Evolutionary conservation across 2,888 invertebrate genomes (phyloP).

Genomic region (Anaspis maculata): DNA sequence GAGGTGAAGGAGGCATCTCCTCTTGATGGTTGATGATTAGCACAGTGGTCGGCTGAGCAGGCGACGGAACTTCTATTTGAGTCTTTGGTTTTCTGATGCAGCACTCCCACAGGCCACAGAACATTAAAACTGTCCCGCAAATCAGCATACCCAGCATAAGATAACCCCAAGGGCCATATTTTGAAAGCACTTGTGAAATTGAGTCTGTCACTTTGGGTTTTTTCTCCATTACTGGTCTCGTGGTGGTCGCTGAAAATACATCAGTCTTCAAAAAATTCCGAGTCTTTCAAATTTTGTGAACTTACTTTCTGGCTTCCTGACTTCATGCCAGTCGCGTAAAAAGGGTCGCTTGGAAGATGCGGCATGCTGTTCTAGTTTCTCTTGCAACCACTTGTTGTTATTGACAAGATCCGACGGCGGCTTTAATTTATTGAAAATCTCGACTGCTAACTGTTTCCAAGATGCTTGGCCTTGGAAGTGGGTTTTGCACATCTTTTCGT

Average conservation of each 20-base stretch:
- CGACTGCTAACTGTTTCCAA: slow-evolving; percentile 27
- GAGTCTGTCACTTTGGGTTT: slow-evolving; percentile 26
- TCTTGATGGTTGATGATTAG: slow-evolving; percentile 27
- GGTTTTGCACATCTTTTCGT: slow-evolving; percentile 30
- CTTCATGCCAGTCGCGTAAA: slow-evolving; percentile 19
- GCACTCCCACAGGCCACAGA: slow-evolving; percentile 60
- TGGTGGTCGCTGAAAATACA: slow-evolving; percentile 16
- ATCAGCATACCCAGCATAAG: slow-evolving; percentile 62
- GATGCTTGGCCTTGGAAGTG: slow-evolving; percentile 15
- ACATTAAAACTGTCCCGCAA: slow-evolving; percentile 60
- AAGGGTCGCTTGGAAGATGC: slow-evolving; percentile 8
- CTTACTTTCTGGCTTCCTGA: slow-evolving; percentile 14
- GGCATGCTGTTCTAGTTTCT: slow-evolving; percentile 8
- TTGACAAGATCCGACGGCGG: slow-evolving; percentile 11
- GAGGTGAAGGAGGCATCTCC: slow-evolving; percentile 39
- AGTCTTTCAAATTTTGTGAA: background rate
- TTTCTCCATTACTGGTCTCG: slow-evolving; percentile 8
- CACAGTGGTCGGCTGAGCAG: slow-evolving; percentile 28
- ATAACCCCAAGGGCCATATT: slow-evolving; percentile 68
- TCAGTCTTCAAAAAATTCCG: background rate
- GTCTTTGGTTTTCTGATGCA: slow-evolving; percentile 42
- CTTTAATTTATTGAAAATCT: slow-evolving; percentile 26
- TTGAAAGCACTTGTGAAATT: slow-evolving; percentile 52
- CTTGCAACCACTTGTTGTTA: slow-evolving; percentile 15
- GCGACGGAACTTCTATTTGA: slow-evolving; percentile 18